Evolutionary conservation across 2,113 vertebrate species (phyloP), one percentile per base, ranked within the genome.

Genomic region (Casuarius casuarius): DNA sequence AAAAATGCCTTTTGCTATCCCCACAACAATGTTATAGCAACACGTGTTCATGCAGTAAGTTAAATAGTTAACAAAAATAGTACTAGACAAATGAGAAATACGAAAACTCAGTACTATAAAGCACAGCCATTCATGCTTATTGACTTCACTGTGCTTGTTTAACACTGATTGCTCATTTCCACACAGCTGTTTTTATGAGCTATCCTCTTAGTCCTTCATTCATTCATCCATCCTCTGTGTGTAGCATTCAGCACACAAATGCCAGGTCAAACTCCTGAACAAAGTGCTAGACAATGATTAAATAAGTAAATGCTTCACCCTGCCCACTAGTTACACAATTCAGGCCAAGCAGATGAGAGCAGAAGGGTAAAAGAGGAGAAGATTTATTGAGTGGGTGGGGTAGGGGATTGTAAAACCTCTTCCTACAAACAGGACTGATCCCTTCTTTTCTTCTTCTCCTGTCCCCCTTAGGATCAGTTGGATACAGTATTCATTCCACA

Each of bases 191-290:
- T 58, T 70, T 6, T 42, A 14, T 35, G 7, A 88, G 18, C 22
- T 54, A 74, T 29, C 2, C 18, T 58, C 71, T 77, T 54, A 25
- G 25, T 13, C 56, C 6, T 14, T 66, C 52, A 63, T 40, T 44
- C 52, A 73, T 86, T 38, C 44, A 26, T 13, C 35, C 17, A 35
- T 15, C 13, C 5, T 54, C 21, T 0, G 0, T 4, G 7, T 7
- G 16, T 33, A 76, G 19, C 10, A 52, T 26, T 52, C 28, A 20
- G 11, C 49, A 25, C 19, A 73, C 31, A 65, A 10, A 58, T 1
- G 0, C 3, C 59, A 66, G 56, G 46, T 70, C 75, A 88, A 42
- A 68, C 7, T 28, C n/a, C 33, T 51, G 20, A 87, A 46, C 12
- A 26, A 8, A 10, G 15, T n/a, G 11, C 20, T 48, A 17, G 19